These are phyloP conservation scores for Coregonus ussuriensis DNA, from an alignment of 2,797 vertebrate species.

Conservation along the genomic window DNA sequence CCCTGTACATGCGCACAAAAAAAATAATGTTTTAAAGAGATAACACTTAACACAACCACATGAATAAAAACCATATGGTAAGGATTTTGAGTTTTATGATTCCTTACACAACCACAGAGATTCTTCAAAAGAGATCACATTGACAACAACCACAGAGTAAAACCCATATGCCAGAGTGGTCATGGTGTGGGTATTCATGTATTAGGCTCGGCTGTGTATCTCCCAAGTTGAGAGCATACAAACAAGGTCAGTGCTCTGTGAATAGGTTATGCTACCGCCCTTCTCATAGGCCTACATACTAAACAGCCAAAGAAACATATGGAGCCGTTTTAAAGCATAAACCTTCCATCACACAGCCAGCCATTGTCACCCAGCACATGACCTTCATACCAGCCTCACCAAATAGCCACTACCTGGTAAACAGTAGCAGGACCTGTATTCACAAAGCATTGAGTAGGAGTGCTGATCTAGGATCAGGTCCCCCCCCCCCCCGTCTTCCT, in stretches of 20 bases:
- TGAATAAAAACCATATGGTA: background rate
- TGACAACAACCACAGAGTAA: background rate
- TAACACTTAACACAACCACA: background rate
- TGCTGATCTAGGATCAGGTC: background rate
- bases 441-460: background rate
- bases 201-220: background rate
- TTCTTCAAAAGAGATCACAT: background rate
- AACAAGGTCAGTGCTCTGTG: background rate
- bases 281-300: background rate
- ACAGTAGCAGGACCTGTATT: background rate
- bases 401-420: background rate
- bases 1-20: conserved; percentile 68
- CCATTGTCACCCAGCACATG: background rate
- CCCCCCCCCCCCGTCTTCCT: background rate
- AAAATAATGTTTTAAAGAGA: background rate
- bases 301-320: background rate
- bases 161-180: background rate
- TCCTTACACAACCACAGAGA: background rate
- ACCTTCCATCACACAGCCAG: background rate
- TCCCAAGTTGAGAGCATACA: background rate
- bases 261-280: background rate
- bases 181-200: background rate
- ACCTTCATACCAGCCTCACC: background rate
- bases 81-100: background rate
- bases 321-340: background rate